Base-by-base conservation (phyloP, 2,797 vertebrate genomes). In the Acrocephalus scirpaceus region DNA sequence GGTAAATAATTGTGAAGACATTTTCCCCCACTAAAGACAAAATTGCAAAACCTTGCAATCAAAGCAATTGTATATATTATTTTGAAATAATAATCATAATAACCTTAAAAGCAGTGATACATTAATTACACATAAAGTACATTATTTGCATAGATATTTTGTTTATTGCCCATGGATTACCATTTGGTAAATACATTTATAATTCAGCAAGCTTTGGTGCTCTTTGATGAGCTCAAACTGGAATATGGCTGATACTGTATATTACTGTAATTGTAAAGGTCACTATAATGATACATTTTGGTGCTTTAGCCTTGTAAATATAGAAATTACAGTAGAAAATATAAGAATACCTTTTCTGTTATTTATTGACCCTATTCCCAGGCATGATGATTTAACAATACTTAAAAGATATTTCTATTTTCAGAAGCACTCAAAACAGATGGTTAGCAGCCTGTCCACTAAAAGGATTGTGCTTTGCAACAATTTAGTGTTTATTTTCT, bases 101-200 rank as follows among this genome's bases (percentile, higher is more conserved):
- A 92, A 92, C 30, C 44, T 88, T 91, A 83, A 86, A 44, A 93
- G 50, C 22, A 70, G 38, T 17, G 32, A 94, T 76, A 93, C 34
- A 78, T 75, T 93, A 79, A 85, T 77, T 75, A 84, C 19, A 89
- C 4, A 78, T 86, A 67, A 83, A 91, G 74, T 91, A 95, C 40
- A 94, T 82, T 74, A 91, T 88, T 87, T 95, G 93, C 88, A 96
- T 92, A 96, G 77, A 88, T 53, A 60, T 87, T 83, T 67, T 88
- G n/a, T 86, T 78, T 86, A 71, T 12, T 84, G 34, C 45, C 30
- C 57, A 54, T 23, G 40, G 48, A 78, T 85, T 95, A 66, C 30
- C 34, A 42, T 82, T 74, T 71, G 36, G 54, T 71, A 77, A 86
- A 90, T 67, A 67, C 3, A 62, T 62, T 42, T 44, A 64, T 40